Evolutionary conservation across 2,113 vertebrate species (phyloP), one percentile per base, ranked within the genome.

Genomic region (Rutilus rutilus): DNA sequence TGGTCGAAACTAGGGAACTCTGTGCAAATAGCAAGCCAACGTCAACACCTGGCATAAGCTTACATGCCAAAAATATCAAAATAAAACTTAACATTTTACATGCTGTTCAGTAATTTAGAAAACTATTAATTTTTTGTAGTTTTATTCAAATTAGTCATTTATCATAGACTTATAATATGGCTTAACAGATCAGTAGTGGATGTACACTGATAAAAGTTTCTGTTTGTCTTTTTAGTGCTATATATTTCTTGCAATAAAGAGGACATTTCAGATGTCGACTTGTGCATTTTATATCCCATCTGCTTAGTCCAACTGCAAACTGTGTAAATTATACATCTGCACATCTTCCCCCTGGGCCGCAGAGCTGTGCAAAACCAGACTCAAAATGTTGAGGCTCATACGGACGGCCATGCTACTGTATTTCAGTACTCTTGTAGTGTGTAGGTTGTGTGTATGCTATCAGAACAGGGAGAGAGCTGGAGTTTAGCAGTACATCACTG

Each of bases 311-410:
- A 45, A 15, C 47, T 39, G 59, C 75, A 79, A 81, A 85, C 78
- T 45, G 30, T 84, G 33, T 81, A 47, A 85, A 76, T 84, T 81
- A 78, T 78, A 85, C 75, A 85, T 67, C 8, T 15, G 25, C 83
- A 75, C 69, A 57, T 83, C 77, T 57, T 30, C 45, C 65, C n/a
- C n/a, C 27, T 57, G 57, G 59, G 57, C 67, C 57, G 78, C 15
- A 45, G 30, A 54, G 30, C 67, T 75, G 57, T 27, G 6, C 30
- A 84, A 57, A 78, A 73, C 74, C 45, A 39, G 65, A 57, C 67
- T 83, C 33, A 57, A 57, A 83, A 71, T 71, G 81, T 36, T 12
- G 19, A 59, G 81, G 23, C 33, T 36, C 45, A 25, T 73, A 50
- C 8, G 15, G 78, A 50, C 2, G 39, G 39, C 39, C 45, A 47